A percentile compares a stretch with the other conserved stretches of the same genome.
These are phyloP conservation scores for Drosophila lacertosa DNA, from an alignment of 1,140 invertebrate species.

Conservation along the genomic window DNA sequence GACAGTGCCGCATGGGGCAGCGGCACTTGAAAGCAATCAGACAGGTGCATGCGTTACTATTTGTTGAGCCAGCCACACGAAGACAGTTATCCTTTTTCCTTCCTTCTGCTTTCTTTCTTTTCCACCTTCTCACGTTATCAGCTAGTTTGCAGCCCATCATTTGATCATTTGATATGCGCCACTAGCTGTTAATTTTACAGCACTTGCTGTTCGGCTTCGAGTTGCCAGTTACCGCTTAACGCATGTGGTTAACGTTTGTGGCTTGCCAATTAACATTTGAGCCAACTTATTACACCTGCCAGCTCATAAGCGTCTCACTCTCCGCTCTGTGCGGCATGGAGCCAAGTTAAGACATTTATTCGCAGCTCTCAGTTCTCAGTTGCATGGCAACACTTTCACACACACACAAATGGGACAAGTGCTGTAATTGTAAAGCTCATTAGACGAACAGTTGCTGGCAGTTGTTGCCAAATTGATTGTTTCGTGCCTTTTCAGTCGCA, in stretches of 20 bases:
- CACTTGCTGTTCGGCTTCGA: not conserved
- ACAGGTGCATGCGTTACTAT: constrained; percentile 69
- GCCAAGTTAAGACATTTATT: not conserved
- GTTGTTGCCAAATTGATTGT: not conserved
- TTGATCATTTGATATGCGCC: constrained; percentile 29
- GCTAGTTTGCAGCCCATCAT: constrained; percentile 45
- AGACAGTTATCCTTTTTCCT: constrained; percentile 31
- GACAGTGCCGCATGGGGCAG: constrained; percentile 41
- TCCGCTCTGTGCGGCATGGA: not conserved
- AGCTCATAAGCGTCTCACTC: not conserved
- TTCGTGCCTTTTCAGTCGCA: not conserved
- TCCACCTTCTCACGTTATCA: constrained; percentile 13
- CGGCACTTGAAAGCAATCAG: constrained; percentile 59
- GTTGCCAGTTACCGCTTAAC: not conserved
- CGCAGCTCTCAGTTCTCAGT: not conserved
- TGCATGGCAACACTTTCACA: not conserved
- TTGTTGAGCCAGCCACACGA: constrained; percentile 61
- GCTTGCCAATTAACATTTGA: constrained; percentile 1
- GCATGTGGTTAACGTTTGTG: not conserved
- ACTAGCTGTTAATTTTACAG: constrained; percentile 30
- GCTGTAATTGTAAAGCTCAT: constrained; percentile 20
- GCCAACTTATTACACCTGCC: constrained; percentile 7
- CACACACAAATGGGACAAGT: not conserved
- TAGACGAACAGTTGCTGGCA: constrained; percentile 9
- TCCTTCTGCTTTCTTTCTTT: constrained; percentile 1